Evolutionary conservation across 1,140 invertebrate genomes (phyloP), one percentile per base, ranked within the genome.

Genomic region (Anthonomus grandis): DNA sequence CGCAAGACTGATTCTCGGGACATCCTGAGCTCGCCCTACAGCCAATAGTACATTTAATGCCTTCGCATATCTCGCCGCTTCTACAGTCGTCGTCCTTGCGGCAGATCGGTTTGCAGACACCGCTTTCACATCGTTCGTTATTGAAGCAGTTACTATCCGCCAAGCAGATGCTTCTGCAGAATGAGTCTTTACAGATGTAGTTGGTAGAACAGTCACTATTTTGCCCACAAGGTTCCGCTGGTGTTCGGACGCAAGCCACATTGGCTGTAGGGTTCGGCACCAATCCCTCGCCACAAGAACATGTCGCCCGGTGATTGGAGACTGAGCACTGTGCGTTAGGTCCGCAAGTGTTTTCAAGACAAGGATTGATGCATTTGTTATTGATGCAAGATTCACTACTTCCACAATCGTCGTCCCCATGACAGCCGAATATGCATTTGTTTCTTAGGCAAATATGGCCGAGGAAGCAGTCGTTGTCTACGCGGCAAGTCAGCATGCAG

Each of bases 401-500:
- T 62, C 86, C 85, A 70, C 93, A 95, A 70, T 95, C 92, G 62
- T 90, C 87, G 66, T 94, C 89, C 9, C 83, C 82, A 57, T 87
- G 84, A 67, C 93, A 95, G 8, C 92, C 93, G 64, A 88, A 86
- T 41, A 87, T 80, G 65, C 91, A 95, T 73, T 86, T 86, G 64
- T 91, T 91, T 60, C 85, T 81, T 21, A 91, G 73, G 68, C 91
- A 95, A 59, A 94, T 90, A 65, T 95, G 90, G 9, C 91, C 91
- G 9, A 93, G 75, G 80, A 93, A 93, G 68, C 92, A 95, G 65
- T 95, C 92, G 62, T 93, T 91, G 68, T 94, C 90, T 1, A 92
- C 81, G 45, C 89, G 82, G 65, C 93, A 95, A 2, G 91, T 94
- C 21, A 94, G 75, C 50, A 90, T 82, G 67, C 92, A 95, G 63